Base-by-base conservation (phyloP, 2,797 vertebrate genomes). In the Pachyuromys duprasi region DNA sequence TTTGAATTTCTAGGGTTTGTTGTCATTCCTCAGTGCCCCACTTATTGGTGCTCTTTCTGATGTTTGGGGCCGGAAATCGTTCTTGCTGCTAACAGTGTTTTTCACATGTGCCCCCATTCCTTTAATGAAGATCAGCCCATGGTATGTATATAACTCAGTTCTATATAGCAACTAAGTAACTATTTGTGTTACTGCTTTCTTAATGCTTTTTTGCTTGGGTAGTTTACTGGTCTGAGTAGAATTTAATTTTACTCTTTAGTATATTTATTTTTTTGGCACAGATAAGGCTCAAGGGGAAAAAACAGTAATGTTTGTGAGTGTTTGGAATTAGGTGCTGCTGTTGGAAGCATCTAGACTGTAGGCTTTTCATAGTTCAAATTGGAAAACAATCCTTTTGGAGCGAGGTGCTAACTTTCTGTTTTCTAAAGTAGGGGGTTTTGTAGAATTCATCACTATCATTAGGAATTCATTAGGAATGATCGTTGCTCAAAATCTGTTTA, bases 101-200 rank as follows among this genome's bases (percentile, higher is more conserved):
- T 99, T 99, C 98, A 99, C 99, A 0, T 99, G 99, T 96, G 99
- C 99, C 74, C 99, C 99, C 8, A 99, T 99, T 97, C 99, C 99
- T 90, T 97, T 99, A 2, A 99, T 99, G 99, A 99, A 99, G 98
- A 99, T 99, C 98, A 99, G 99, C 97, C 99, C 99, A 7, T 99
- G 99, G 99, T 99, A 94, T 67, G 99, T 98, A 79, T 12, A 12
- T 57, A 53, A 53, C 83, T 87, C 53, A n/a, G 8, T 45, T 75
- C 75, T 75, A 0, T 36, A 75, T 0, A 57, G 33, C 18, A 70
- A 6, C n/a, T 42, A 69, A 84, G 57, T n/a, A 24, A 8, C 17
- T 36, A 4, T 49, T 96, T 63, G 42, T 78, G 6, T 42, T 57
- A 42, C 12, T 74, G 53, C 33, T 55, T 89, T 91, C 82, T 82